Percentiles rank a stretch among this genome's conserved stretches.
Conservation (phyloP, 1,140 invertebrate species). For the Pseudachorutes palmiensis region DNA sequence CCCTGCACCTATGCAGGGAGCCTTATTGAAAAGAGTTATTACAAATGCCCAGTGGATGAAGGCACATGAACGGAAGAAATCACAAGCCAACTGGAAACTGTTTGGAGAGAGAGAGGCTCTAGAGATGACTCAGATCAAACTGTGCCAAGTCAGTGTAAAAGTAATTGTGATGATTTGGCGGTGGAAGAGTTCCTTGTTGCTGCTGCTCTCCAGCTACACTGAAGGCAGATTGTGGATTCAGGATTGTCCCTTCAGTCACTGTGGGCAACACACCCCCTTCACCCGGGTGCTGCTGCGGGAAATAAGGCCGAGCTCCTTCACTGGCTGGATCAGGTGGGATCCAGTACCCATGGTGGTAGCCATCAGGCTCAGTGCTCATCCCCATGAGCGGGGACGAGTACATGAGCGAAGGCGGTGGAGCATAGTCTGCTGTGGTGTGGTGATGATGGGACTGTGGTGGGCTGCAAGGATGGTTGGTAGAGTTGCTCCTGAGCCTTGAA, state of each 20-base stretch:
- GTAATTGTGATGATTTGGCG: background rate
- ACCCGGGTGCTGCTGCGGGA: background rate
- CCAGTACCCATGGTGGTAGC: background rate
- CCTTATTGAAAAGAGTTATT: too few relatives aligned
- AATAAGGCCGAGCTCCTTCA: background rate
- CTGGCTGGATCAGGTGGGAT: background rate
- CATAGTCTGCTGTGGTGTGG: conserved; percentile 2
- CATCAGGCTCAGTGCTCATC: background rate
- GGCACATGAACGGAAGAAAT: background rate
- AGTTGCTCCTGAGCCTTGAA: background rate
- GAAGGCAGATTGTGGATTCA: background rate
- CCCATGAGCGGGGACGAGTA: background rate
- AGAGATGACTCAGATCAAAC: conserved; percentile 1
- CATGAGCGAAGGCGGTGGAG: too few relatives aligned
- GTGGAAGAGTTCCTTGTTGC: background rate
- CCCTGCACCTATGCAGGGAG: too few relatives aligned
- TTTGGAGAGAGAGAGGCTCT: background rate
- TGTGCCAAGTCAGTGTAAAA: conserved; percentile 9
- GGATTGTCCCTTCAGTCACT: background rate
- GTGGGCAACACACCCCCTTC: too few relatives aligned
- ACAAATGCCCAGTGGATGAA: background rate
- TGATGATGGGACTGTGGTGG: background rate
- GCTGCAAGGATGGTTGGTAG: background rate
- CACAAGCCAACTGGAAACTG: background rate
- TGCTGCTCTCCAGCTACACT: background rate